A percentile compares a stretch with the other conserved stretches of the same genome.
Evolutionary conservation across 2,113 vertebrate species (phyloP).

Genomic region (Chloebia gouldiae): DNA sequence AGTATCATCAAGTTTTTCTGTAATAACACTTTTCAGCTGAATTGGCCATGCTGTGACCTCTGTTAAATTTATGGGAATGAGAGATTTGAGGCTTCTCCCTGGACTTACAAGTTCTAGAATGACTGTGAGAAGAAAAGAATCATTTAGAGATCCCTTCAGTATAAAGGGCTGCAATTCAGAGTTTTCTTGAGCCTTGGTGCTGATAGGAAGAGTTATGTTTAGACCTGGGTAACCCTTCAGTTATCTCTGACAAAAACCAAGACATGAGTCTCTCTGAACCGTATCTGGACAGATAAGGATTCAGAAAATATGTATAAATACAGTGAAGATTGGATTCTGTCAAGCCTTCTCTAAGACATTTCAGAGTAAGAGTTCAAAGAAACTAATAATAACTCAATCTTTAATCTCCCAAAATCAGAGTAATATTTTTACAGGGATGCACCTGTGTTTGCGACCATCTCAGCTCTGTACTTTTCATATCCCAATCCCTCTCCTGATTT

Average conservation of each 20-base stretch:
- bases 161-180: conserved; percentile 44
- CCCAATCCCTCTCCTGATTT: neutral
- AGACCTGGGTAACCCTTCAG: neutral
- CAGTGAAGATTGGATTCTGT: neutral
- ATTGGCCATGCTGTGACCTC: conserved; percentile 70
- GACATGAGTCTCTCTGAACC: neutral
- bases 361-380: neutral
- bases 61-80: conserved; percentile 71
- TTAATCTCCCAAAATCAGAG: neutral
- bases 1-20: conserved; percentile 67
- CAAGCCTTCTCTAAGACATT: neutral
- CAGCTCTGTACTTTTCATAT: neutral
- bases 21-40: conserved; percentile 66
- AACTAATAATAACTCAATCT: neutral
- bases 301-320: neutral
- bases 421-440: neutral
- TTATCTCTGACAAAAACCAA: conserved; percentile 46
- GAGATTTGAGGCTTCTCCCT: conserved; percentile 62
- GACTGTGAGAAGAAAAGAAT: conserved; percentile 69
- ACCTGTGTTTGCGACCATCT: neutral
- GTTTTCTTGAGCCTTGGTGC: neutral
- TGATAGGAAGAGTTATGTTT: conserved; percentile 27
- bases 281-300: neutral
- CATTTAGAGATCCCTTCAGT: conserved; percentile 58
- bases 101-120: conserved; percentile 63